These are phyloP conservation scores for Kryphioiulus occultus DNA, from an alignment of 2,888 invertebrate species.

Conservation along the genomic window DNA sequence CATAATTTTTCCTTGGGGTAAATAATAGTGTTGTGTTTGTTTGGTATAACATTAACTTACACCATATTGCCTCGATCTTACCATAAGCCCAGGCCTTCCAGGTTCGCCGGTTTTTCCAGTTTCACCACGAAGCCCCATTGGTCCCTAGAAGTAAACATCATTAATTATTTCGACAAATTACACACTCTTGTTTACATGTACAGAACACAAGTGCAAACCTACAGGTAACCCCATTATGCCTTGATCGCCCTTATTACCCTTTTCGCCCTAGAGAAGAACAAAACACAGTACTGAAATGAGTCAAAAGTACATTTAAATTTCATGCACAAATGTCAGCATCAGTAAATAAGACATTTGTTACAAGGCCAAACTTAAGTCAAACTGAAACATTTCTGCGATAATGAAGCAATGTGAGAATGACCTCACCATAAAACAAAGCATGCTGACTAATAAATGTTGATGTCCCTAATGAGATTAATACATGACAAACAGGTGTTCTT, in stretches of 20 bases:
- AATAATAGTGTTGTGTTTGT: slow-evolving; percentile 46
- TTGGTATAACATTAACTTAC: slow-evolving; percentile 45
- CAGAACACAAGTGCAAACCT: slow-evolving; percentile 65
- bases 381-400: not conserved
- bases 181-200: not conserved
- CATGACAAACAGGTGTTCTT: not conserved
- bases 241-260: slow-evolving; percentile 81
- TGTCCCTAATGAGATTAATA: not conserved
- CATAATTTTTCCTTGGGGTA: not conserved
- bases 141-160: slow-evolving; percentile 68
- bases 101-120: slow-evolving; percentile 74
- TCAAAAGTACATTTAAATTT: not conserved
- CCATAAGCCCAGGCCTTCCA: slow-evolving; percentile 79
- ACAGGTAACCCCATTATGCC: slow-evolving; percentile 97
- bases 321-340: not conserved
- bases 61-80: slow-evolving; percentile 66
- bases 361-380: not conserved
- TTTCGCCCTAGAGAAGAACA: slow-evolving; percentile 72
- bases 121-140: slow-evolving; percentile 81
- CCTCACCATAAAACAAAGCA: not conserved
- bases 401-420: slow-evolving; percentile 56
- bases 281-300: slow-evolving; percentile 44
- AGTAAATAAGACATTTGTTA: not conserved
- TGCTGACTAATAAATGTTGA: slow-evolving; percentile 33
- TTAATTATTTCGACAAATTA: not conserved